phyloP scores from a whole-genome alignment of 2,888 invertebrate genomes.

The Sepioteuthis lessoniana region DNA sequence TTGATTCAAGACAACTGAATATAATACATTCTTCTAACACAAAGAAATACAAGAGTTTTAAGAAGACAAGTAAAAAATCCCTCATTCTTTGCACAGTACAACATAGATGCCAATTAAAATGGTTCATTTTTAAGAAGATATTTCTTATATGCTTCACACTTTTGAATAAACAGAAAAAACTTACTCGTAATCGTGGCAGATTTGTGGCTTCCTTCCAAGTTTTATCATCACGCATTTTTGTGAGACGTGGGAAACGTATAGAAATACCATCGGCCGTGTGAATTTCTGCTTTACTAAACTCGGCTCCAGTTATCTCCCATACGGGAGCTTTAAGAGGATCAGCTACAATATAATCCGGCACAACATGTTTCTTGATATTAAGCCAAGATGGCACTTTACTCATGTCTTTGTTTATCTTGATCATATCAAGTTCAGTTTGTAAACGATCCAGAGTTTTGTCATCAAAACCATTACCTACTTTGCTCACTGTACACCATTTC shows the following conservation, averaged over 20 bases:
- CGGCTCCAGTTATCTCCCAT: constrained; percentile 92
- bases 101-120: neutral
- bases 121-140: neutral
- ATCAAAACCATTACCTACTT: constrained; percentile 86
- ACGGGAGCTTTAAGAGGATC: constrained; percentile 87
- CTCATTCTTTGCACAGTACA: too few species aligned
- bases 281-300: constrained; percentile 79
- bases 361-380: constrained; percentile 81
- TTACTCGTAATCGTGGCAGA: constrained; percentile 76
- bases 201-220: constrained; percentile 88
- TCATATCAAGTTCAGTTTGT: constrained; percentile 82
- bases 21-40: too few species aligned
- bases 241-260: constrained; percentile 91
- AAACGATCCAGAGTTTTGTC: constrained; percentile 87
- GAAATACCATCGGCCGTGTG: constrained; percentile 96
- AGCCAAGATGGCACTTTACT: constrained; percentile 59
- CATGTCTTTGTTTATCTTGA: constrained; percentile 83
- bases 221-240: constrained; percentile 85
- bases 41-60: neutral
- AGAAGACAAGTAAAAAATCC: constrained; percentile 24
- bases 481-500: constrained; percentile 92
- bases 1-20: neutral
- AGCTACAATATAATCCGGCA: constrained; percentile 90
- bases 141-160: neutral
- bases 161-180: neutral